These are phyloP conservation scores for Passerculus sandwichensis DNA, from an alignment of 2,797 vertebrate genomes.

Conservation along the genomic window DNA sequence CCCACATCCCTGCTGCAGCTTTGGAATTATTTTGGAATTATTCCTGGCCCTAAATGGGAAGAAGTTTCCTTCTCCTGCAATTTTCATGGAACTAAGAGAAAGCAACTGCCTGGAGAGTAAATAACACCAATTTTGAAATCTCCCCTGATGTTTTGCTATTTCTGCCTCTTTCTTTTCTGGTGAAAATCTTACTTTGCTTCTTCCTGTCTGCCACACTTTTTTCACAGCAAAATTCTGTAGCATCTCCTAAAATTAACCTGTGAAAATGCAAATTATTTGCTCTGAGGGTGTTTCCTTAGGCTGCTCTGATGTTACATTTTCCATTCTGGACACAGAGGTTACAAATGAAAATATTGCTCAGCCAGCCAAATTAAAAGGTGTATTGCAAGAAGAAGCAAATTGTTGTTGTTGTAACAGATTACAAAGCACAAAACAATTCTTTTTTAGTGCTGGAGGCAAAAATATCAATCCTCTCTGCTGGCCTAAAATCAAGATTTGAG, in stretches of 20 bases:
- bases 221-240: background rate
- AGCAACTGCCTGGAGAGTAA: background rate
- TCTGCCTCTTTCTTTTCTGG: background rate
- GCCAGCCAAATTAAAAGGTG: background rate
- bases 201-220: background rate
- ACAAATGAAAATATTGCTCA: background rate
- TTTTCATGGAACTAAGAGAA: background rate
- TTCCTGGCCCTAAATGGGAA: background rate
- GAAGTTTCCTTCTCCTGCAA: background rate
- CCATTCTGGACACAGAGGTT: background rate
- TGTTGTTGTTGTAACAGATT: background rate
- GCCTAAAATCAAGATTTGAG: slow-evolving; percentile 23
- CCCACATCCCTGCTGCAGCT: background rate
- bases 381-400: background rate
- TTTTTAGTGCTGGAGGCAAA: background rate
- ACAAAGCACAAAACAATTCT: background rate
- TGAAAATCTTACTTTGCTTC: background rate
- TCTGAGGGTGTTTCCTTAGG: background rate
- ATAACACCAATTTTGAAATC: background rate
- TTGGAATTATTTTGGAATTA: background rate
- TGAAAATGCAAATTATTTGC: background rate
- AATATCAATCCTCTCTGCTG: background rate
- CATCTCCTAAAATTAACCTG: background rate
- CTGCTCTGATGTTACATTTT: background rate
- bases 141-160: background rate